Evolutionary conservation across 2,113 vertebrate genomes (phyloP).

Genomic region (Rhombomys opimus): DNA sequence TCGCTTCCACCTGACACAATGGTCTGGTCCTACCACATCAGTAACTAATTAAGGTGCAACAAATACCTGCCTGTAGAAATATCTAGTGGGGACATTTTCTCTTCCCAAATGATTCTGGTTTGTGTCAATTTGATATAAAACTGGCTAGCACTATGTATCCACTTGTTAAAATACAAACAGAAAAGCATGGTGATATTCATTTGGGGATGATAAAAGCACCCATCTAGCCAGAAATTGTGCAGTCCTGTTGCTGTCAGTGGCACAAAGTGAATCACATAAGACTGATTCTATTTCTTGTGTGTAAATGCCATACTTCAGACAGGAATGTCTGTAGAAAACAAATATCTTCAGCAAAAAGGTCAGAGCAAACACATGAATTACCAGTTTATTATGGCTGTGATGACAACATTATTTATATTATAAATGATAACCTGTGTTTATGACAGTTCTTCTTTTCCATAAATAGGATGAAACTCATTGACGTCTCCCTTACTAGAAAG

Average conservation of each 20-base stretch:
- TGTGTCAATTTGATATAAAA: not conserved
- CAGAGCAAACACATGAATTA: not conserved
- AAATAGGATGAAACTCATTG: not conserved
- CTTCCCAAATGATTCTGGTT: not conserved
- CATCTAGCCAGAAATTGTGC: not conserved
- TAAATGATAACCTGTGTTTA: not conserved
- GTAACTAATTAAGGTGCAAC: not conserved
- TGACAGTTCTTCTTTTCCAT: not conserved
- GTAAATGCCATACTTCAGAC: not conserved
- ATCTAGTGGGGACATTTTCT: not conserved
- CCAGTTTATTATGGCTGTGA: not conserved
- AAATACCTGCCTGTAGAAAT: not conserved
- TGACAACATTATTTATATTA: not conserved
- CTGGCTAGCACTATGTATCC: not conserved
- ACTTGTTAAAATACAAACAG: not conserved
- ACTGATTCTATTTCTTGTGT: not conserved
- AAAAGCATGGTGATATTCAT: not conserved
- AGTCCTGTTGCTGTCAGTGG: not conserved
- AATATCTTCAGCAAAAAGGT: not conserved
- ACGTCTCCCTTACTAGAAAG: constrained; percentile 20
- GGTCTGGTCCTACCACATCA: not conserved
- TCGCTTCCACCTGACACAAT: not conserved
- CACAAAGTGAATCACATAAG: not conserved
- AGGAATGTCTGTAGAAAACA: not conserved
- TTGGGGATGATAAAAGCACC: not conserved